Conservation (phyloP, 1,140 invertebrate species). For the Trichonephila clavipes region DNA sequence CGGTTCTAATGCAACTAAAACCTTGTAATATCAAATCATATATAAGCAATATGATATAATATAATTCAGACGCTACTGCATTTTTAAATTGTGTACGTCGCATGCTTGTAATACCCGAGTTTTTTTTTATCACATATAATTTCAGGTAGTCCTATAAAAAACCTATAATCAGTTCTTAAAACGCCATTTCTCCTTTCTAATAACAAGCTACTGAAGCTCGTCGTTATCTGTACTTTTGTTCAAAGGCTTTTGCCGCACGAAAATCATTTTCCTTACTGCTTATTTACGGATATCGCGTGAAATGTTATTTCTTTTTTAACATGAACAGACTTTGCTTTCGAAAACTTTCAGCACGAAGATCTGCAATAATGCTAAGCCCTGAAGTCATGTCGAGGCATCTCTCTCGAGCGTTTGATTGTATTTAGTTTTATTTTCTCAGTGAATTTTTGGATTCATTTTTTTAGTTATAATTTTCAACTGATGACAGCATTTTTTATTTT, state of each 20-base stretch:
- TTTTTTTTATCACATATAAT: not conserved
- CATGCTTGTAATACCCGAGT: not conserved
- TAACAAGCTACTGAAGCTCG: constrained; percentile 26
- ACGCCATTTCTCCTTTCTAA: constrained; percentile 32
- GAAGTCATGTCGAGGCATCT: not conserved
- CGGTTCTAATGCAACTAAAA: not conserved
- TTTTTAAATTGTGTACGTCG: not conserved
- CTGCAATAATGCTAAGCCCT: constrained; percentile 1
- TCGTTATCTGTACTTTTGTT: constrained; percentile 9
- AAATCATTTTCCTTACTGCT: constrained; percentile 30
- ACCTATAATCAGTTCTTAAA: constrained; percentile 33
- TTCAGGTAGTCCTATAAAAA: not conserved
- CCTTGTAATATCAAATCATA: not conserved
- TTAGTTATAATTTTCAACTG: too few relatives aligned
- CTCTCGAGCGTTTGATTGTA: not conserved
- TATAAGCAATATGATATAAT: not conserved
- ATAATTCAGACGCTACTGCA: not conserved
- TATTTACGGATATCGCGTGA: constrained; percentile 34
- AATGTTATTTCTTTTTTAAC: constrained; percentile 16
- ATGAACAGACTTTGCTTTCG: not conserved
- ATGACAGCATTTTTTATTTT: too few relatives aligned
- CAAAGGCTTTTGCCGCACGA: constrained; percentile 32
- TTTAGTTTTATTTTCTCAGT: too few relatives aligned
- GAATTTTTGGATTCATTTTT: too few relatives aligned
- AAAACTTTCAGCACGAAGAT: constrained; percentile 14